Conservation (phyloP, 2,888 invertebrate species). For the Hermodice carunculata region DNA sequence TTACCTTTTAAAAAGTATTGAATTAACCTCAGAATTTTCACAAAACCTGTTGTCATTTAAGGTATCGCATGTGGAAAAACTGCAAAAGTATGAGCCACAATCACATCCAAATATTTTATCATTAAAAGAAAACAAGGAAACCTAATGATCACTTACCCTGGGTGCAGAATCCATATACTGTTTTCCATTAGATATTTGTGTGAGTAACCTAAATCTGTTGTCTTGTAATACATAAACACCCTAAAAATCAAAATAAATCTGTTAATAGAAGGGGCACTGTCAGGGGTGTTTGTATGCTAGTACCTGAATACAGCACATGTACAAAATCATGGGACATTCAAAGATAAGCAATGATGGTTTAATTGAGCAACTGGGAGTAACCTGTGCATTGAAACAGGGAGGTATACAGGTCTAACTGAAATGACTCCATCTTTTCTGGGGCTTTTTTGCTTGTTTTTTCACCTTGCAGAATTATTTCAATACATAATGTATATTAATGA, state of each 20-base stretch:
- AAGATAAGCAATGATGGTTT: background rate
- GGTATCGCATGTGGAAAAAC: no score
- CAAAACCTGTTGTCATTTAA: no score
- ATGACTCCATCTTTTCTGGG: no score
- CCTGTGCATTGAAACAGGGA: no score
- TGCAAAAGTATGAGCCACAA: no score
- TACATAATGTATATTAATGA: no score
- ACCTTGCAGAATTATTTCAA: no score
- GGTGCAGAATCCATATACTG: constrained; percentile 94
- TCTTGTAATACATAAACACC: constrained; percentile 98
- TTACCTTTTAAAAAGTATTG: no score
- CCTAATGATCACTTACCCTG: constrained; percentile 73
- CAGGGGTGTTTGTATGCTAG: background rate
- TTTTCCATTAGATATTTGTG: constrained; percentile 87
- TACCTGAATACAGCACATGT: background rate
- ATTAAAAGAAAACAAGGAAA: background rate
- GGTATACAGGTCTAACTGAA: no score
- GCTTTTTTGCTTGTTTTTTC: no score
- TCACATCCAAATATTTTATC: background rate
- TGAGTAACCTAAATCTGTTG: constrained; percentile 91
- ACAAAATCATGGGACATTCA: background rate
- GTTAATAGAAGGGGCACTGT: background rate
- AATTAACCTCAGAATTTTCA: no score
- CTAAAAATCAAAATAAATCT: constrained; percentile 71
- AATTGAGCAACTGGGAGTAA: no score